Percentiles rank a stretch among this genome's conserved stretches.
phyloP scores from a whole-genome alignment of 2,797 vertebrate genomes.

The Synaphobranchus kaupii region DNA sequence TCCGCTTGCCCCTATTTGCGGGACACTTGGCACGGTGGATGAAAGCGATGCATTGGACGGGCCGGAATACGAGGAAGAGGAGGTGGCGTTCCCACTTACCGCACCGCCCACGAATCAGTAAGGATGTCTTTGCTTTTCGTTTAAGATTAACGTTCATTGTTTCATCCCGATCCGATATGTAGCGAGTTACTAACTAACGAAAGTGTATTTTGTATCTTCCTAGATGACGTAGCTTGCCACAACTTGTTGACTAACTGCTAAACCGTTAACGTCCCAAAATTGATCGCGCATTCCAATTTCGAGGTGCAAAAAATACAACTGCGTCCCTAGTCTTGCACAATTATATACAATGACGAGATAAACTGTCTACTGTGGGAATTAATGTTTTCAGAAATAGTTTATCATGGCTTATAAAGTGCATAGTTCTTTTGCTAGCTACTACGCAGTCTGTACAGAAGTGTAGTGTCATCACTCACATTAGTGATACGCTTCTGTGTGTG shows the following conservation, averaged over 20 bases:
- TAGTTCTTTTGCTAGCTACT: not conserved
- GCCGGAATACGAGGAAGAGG: slow-evolving; percentile 80
- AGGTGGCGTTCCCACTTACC: slow-evolving; percentile 79
- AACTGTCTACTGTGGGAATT: not conserved
- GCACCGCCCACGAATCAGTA: slow-evolving; percentile 82
- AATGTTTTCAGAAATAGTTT: not conserved
- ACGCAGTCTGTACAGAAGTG: not conserved
- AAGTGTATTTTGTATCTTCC: not conserved
- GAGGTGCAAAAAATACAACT: not conserved
- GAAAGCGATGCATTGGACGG: slow-evolving; percentile 78
- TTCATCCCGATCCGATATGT: not conserved
- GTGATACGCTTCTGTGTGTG: not conserved
- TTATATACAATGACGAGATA: not conserved
- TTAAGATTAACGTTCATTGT: not conserved
- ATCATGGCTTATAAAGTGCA: too few relatives aligned
- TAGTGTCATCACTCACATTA: not conserved
- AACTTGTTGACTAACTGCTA: slow-evolving; percentile 8
- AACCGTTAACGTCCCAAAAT: not conserved
- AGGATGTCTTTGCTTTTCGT: slow-evolving; percentile 45
- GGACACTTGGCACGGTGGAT: slow-evolving; percentile 69
- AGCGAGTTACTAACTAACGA: not conserved
- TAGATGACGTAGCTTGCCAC: not conserved
- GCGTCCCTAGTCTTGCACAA: not conserved
- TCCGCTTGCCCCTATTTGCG: slow-evolving; percentile 46
- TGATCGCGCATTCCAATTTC: not conserved